A percentile compares a stretch with the other conserved stretches of the same genome.
These are phyloP conservation scores for Columba guinea DNA, from an alignment of 2,797 vertebrate genomes.

Conservation along the genomic window DNA sequence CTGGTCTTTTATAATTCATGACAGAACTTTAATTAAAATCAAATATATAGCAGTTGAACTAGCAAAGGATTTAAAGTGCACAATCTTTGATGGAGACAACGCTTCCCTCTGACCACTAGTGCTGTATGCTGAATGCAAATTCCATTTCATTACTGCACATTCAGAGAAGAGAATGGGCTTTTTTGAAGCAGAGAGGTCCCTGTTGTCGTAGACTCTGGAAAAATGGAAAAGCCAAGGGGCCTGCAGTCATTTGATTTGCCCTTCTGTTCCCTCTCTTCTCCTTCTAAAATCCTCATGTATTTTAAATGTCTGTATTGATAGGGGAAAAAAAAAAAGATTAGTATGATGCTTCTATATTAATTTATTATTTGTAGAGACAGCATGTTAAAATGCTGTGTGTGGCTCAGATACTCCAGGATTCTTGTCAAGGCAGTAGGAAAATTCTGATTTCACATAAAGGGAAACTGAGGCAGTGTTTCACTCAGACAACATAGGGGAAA, in stretches of 20 bases:
- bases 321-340: not conserved
- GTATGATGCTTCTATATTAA: not conserved
- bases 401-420: not conserved
- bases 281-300: not conserved
- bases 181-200: not conserved
- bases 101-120: conserved; percentile 56
- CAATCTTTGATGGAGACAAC: conserved; percentile 27
- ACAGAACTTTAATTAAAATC: conserved; percentile 71
- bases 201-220: not conserved
- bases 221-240: not conserved
- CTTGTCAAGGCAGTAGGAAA: not conserved
- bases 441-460: not conserved
- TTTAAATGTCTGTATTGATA: not conserved
- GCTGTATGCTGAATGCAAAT: conserved; percentile 51
- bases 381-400: not conserved
- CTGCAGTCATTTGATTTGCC: not conserved
- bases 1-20: conserved; percentile 70
- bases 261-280: not conserved
- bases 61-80: conserved; percentile 68
- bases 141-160: not conserved
- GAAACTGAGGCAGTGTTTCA: not conserved
- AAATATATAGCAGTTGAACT: conserved; percentile 52
- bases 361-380: not conserved
- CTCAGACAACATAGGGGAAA: not conserved
- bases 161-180: not conserved